Base-by-base conservation (phyloP, 1,140 invertebrate genomes). In the Ditylenchus dipsaci region DNA sequence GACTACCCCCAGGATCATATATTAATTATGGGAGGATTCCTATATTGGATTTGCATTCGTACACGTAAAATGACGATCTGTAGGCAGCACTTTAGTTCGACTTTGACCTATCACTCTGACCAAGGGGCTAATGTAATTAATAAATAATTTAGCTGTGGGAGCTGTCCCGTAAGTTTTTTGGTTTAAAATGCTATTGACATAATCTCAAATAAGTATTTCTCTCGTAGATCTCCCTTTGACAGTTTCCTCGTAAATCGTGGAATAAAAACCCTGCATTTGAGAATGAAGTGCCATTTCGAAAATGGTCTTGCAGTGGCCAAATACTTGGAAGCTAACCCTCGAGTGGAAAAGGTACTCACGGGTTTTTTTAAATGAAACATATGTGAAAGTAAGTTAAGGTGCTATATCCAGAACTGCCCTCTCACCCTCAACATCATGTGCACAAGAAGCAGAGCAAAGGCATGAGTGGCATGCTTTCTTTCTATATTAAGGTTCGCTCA, bases 231-330 rank as follows among this genome's bases (percentile, higher is more conserved):
- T 0, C 93, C 95, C 0, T 95, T 96, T 83, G 95, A 99, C 83
- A 96, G 93, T 82, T 92, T 89, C 80, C 85, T 95, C 80, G 91
- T 96, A 0, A 93, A 91, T 79, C 88, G 95, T 53, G 92, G 94
- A 79, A 85, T 98, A 47, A 97, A 97, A 85, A 99, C 95, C 0
- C 85, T 97, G n/a, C 88, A 91, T 61, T 72, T 97, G 9, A 86
- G 95, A 65, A 97, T 99, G 95, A 87, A 90, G 76, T 87, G 85
- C 86, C 71, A 96, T 78, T 89, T 89, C 86, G 87, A 87, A 70
- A 93, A 90, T 84, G 89, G 87, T 3, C 75, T 93, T 1, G 86
- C 85, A 13, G 87, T 96, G 1, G 92, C 91, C 0, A 49, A 65
- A 30, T 77, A 45, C 21, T 84, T 96, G 19, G 90, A 93, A 82